phyloP scores from a whole-genome alignment of 1,140 invertebrate genomes.

The Atta colombica region DNA sequence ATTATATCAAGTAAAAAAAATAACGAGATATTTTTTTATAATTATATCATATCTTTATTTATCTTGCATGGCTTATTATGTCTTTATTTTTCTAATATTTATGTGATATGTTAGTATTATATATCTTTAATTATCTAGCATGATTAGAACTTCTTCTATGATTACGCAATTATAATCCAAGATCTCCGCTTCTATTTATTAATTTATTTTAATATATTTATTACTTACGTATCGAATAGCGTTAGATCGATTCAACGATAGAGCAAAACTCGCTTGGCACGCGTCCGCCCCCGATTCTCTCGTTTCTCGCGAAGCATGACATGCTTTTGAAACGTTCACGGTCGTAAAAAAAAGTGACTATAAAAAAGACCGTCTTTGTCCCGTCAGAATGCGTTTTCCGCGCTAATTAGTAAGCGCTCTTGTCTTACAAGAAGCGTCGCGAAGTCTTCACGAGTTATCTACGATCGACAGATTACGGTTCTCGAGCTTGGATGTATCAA shows the following conservation, averaged over 20 bases:
- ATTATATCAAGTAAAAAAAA: neutral
- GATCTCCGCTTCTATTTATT: neutral
- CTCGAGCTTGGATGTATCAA: neutral
- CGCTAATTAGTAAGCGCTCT: conserved; percentile 34
- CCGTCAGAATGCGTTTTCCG: conserved; percentile 23
- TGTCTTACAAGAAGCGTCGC: neutral
- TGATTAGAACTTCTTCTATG: neutral
- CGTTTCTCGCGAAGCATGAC: conserved; percentile 25
- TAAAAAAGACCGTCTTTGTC: conserved; percentile 18
- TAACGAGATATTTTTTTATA: neutral
- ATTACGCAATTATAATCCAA: neutral
- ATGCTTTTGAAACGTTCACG: conserved; percentile 43
- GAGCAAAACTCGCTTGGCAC: conserved; percentile 38
- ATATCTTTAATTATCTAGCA: too few relatives aligned
- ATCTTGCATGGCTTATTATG: neutral
- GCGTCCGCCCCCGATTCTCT: conserved; percentile 20
- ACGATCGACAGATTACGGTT: neutral
- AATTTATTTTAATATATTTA: conserved; percentile 11
- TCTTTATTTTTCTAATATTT: neutral
- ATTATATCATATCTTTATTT: neutral
- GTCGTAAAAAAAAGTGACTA: conserved; percentile 20
- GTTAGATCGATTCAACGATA: conserved; percentile 38
- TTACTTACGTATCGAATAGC: neutral
- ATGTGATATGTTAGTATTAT: too few relatives aligned
- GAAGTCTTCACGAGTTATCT: neutral